Evolutionary conservation across 2,797 vertebrate genomes (phyloP).

Genomic region (Sebastes taczanowskii): DNA sequence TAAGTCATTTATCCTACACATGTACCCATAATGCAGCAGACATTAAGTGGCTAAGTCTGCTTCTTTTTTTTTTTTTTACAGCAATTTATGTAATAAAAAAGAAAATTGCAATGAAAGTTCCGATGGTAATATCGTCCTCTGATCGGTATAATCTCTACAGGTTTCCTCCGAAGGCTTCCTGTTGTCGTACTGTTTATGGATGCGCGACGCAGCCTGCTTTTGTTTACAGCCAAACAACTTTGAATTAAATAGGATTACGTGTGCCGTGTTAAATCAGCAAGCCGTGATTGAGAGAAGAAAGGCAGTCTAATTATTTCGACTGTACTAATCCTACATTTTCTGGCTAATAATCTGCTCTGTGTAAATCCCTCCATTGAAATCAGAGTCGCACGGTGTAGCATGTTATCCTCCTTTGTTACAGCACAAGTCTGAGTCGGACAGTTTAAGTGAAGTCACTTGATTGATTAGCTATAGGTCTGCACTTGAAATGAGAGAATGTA

Average conservation of each 20-base stretch:
- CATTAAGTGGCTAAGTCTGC: not conserved
- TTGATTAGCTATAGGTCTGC: not conserved
- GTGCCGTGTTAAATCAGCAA: constrained; percentile 25
- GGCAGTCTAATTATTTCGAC: constrained; percentile 21
- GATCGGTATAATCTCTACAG: not conserved
- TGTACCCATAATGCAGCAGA: not conserved
- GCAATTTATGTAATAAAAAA: not conserved
- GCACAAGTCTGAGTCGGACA: not conserved
- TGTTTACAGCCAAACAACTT: constrained; percentile 25
- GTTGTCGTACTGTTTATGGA: not conserved
- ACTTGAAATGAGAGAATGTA: not conserved
- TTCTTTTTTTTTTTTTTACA: too few relatives aligned
- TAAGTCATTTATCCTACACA: not conserved
- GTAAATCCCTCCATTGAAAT: constrained; percentile 3
- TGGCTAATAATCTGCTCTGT: constrained; percentile 13
- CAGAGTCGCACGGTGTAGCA: not conserved
- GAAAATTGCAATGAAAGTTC: not conserved
- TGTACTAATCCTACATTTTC: constrained; percentile 31
- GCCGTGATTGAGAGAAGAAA: constrained; percentile 3
- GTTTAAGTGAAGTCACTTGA: not conserved
- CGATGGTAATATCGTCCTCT: not conserved
- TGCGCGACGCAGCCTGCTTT: not conserved
- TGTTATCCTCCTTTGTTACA: not conserved
- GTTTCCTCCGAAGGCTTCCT: not conserved
- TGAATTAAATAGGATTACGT: constrained; percentile 34